Evolutionary conservation across 2,797 vertebrate species (phyloP), one percentile per base, ranked within the genome.

Genomic region (Anabacerthia variegaticeps): DNA sequence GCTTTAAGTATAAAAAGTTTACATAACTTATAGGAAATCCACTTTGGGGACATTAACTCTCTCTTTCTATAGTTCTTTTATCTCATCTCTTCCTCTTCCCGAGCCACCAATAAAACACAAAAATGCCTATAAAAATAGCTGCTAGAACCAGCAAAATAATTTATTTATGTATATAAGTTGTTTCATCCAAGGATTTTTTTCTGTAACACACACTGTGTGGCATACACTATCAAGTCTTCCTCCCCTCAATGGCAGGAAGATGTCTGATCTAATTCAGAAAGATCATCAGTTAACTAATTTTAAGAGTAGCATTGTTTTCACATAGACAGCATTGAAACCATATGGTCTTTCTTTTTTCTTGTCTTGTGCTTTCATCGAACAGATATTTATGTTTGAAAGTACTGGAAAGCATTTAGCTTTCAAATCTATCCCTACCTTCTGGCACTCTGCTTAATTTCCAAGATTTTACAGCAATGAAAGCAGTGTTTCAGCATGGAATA

Each of bases 331-430:
- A 96, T 32, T 96, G 94, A 95, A 98, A 96, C 84, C 97, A 97
- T 97, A 97, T 96, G 97, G 93, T 88, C 96, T 94, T 95, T 95
- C 54, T 41, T 93, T 96, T 96, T 91, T 97, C 91, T 88, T 94
- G 89, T 92, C 95, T 95, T 96, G 59, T 80, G 89, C 93, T 97
- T 98, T 97, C 95, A 92, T 97, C 71, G 85, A 96, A 93, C 95
- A 96, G 94, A 97, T 97, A 95, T 43, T 97, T 96, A 94, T 97
- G 92, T 97, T 97, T 97, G 92, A 94, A 97, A 96, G 92, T 95
- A 95, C 93, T 97, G 93, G 96, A 96, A 97, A 95, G 90, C 89
- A 82, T 92, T 96, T 94, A 95, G 92, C 88, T 97, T 97, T 92
- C 92, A 88, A 95, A 97, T 97, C 85, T 94, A 78, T 88, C 88